Conservation (phyloP, 2,888 invertebrate species). For the Mythimna vitellina region DNA sequence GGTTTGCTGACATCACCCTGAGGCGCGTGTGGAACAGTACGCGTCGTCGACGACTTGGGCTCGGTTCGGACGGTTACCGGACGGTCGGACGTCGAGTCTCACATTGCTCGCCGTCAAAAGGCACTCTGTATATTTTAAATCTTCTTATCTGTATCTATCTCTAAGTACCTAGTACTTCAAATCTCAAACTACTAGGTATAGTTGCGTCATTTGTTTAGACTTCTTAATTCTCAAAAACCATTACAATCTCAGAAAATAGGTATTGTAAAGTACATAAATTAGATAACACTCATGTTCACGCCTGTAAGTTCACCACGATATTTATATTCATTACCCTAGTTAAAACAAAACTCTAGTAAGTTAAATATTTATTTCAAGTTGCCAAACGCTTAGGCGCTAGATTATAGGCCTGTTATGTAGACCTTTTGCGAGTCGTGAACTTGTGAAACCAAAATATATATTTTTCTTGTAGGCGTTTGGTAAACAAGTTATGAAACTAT, state of each 20-base stretch:
- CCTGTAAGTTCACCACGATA: background rate
- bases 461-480: background rate
- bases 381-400: background rate
- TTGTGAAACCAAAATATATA: background rate
- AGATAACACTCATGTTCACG: background rate
- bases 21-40: too few species aligned
- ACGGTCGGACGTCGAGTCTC: too few species aligned
- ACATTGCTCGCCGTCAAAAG: too few species aligned
- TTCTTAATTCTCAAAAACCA: background rate
- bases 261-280: background rate
- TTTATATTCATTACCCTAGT: background rate
- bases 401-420: background rate
- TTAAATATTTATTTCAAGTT: conserved; percentile 14
- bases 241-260: background rate
- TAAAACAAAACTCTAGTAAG: background rate
- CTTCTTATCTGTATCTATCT: too few species aligned
- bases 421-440: background rate
- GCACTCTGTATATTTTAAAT: too few species aligned
- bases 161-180: too few species aligned
- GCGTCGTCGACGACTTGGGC: too few species aligned
- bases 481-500: conserved; percentile 1
- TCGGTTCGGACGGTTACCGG: too few species aligned
- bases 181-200: too few species aligned
- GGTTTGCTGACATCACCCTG: too few species aligned
- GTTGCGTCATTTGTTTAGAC: background rate